Percentiles rank a stretch among this genome's conserved stretches.
Evolutionary conservation across 2,888 invertebrate genomes (phyloP).

Genomic region (Nymphalis polychloros): DNA sequence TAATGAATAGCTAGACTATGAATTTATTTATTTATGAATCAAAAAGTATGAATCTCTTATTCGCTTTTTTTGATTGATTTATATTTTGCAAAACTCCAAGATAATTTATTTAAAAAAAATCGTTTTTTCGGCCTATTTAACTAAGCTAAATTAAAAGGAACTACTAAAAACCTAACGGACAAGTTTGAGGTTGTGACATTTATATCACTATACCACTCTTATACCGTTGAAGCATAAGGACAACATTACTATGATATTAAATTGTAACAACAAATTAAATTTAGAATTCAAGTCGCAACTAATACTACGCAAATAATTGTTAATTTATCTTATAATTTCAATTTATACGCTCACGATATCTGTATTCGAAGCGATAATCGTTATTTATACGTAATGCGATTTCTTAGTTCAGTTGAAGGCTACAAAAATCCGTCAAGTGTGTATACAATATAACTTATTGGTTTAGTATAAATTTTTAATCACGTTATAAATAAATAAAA

Average conservation of each 20-base stretch:
- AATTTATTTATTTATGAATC: too few species aligned
- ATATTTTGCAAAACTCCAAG: too few species aligned
- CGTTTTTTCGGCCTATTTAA: too few species aligned
- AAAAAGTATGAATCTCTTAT: too few species aligned
- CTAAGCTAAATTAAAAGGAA: too few species aligned
- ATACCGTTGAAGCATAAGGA: not conserved
- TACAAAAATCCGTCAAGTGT: constrained; percentile 31
- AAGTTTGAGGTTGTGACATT: too few species aligned
- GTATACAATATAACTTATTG: not conserved
- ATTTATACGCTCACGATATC: constrained; percentile 34
- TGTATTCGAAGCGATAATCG: constrained; percentile 28
- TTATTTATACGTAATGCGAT: constrained; percentile 35
- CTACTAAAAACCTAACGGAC: too few species aligned
- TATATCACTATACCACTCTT: too few species aligned
- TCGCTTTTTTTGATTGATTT: too few species aligned
- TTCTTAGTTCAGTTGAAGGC: constrained; percentile 34
- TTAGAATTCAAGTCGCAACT: constrained; percentile 6
- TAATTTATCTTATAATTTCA: constrained; percentile 35
- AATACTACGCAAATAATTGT: constrained; percentile 29
- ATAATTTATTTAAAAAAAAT: too few species aligned
- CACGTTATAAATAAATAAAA: not conserved
- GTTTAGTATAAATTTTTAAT: constrained; percentile 16
- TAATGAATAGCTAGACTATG: too few species aligned
- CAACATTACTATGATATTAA: not conserved
- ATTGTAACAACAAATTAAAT: not conserved